phyloP scores from a whole-genome alignment of 53 echinoderm and acorn worm genomes.

The Crossaster papposus region DNA sequence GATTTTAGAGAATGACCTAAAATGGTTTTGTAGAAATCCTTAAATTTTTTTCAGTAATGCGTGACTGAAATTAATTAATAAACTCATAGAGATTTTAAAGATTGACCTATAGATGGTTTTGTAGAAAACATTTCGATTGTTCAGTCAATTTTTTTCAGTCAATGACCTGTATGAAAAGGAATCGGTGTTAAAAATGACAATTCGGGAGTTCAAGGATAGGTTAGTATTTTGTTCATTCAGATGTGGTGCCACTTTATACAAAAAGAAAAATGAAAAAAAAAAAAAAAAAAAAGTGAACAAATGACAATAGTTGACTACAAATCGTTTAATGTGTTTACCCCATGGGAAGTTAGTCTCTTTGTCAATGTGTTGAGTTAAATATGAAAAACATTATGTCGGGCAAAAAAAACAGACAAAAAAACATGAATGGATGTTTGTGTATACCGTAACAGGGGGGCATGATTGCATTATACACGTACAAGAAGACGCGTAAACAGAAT shows the following conservation, averaged over 20 bases:
- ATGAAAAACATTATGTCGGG: too few relatives aligned
- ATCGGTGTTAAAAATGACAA: background rate
- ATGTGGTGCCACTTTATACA: too few relatives aligned
- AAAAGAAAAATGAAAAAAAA: too few relatives aligned
- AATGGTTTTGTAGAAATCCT: background rate
- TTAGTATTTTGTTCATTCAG: background rate
- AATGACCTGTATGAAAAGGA: background rate
- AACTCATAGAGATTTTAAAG: too few relatives aligned
- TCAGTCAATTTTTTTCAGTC: background rate
- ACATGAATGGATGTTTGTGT: background rate
- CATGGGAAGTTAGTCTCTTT: background rate
- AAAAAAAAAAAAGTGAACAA: background rate
- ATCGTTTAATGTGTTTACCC: background rate
- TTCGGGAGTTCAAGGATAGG: background rate
- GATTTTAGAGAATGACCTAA: background rate
- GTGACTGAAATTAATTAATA: too few relatives aligned
- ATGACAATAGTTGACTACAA: background rate
- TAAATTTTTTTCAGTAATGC: too few relatives aligned
- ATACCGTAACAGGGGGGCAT: too few relatives aligned
- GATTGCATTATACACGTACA: too few relatives aligned
- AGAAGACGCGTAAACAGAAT: too few relatives aligned
- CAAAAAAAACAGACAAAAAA: background rate
- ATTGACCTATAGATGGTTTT: too few relatives aligned
- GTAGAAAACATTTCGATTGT: too few relatives aligned
- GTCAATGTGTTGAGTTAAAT: background rate